Conservation (phyloP, 2,113 vertebrate genomes). For the Tachycineta bicolor region DNA sequence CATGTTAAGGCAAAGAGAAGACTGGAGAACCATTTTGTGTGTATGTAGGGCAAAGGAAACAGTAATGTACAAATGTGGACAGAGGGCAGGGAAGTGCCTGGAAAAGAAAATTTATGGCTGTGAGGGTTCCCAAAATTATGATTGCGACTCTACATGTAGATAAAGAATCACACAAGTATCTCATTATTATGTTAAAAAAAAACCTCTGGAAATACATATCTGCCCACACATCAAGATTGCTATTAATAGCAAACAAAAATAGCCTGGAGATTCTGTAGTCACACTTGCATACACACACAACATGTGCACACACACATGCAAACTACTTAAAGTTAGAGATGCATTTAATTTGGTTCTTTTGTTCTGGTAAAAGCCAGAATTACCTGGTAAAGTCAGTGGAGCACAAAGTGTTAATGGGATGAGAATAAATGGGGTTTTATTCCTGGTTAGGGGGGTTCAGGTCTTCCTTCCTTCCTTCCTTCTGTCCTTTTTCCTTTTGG, state of each 20-base stretch:
- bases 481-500: not conserved
- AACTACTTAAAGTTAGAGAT: not conserved
- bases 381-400: not conserved
- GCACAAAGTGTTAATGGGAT: not conserved
- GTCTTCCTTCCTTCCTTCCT: not conserved
- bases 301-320: not conserved
- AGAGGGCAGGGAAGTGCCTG: not conserved
- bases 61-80: not conserved
- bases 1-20: not conserved
- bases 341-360: not conserved
- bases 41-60: not conserved
- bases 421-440: not conserved
- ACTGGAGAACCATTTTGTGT: not conserved
- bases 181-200: not conserved
- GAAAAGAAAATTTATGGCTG: not conserved
- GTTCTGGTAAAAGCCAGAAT: not conserved
- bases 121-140: not conserved
- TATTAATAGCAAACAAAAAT: not conserved
- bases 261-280: not conserved
- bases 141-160: not conserved
- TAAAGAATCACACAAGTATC: not conserved
- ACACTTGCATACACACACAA: not conserved
- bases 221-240: not conserved
- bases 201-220: not conserved
- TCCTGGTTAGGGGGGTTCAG: rapidly evolving